Evolutionary conservation across 2,797 vertebrate genomes (phyloP), one percentile per base, ranked within the genome.

Genomic region (Acrocephalus scirpaceus): DNA sequence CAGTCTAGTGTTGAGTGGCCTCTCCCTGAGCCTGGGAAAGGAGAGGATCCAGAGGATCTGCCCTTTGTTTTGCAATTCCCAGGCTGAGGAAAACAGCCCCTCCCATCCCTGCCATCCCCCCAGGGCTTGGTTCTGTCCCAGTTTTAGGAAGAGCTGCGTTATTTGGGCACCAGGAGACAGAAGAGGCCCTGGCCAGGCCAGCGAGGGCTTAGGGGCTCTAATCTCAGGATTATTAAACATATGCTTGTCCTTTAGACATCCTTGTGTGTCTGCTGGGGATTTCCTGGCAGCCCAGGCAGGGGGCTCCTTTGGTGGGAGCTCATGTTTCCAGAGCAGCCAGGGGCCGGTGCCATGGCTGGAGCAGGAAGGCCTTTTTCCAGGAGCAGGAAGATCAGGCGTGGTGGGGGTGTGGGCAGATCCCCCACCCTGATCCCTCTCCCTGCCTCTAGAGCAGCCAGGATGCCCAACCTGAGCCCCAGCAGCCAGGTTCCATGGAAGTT

Each of bases 281-380:
- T 75, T 76, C 18, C 65, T 66, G 70, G 65, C 2, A 1, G 57
- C 60, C 84, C 40, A 14, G 34, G 42, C 13, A 5, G 11, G 70
- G 38, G 26, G 27, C 15, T 13, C 20, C 32, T 48, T 30, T 7
- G 34, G 21, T 9, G 47, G 50, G 69, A 71, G 38, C 69, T 70
- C 79, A 26, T 54, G 25, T 44, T 78, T n/a, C 42, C 57, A 30
- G 84, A 60, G 80, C 62, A 70, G 69, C 21, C 51, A 36, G 73
- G 45, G 6, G 5, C 44, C 0, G 0, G 50, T 65, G 34, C 60
- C 1, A 0, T 82, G 60, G n/a, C 38, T 7, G 2, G 66, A 32
- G 56, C 45, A 32, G 70, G 51, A 40, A 44, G 7, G 14, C 4
- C 6, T 44, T 75, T 51, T 48, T 26, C n/a, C 20, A 32, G 74